Conservation (phyloP, 2,113 vertebrate genomes). For the human region DNA sequence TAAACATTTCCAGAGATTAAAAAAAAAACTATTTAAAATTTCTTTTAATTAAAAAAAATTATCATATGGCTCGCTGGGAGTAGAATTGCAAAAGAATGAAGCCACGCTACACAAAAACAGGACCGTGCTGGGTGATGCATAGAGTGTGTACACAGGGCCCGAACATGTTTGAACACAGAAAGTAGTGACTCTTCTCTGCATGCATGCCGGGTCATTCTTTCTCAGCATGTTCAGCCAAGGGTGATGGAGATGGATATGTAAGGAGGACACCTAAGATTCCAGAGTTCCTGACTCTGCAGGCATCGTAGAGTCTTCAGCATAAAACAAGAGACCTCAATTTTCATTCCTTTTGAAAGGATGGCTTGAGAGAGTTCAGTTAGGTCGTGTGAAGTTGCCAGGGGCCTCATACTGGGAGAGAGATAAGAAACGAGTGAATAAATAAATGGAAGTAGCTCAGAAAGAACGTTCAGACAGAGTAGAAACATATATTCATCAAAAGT, state of each 20-base stretch:
- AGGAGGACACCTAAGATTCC: background rate
- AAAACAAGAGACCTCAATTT: background rate
- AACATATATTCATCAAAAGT: accelerated
- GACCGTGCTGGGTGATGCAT: accelerated
- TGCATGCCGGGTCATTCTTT: background rate
- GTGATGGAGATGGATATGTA: background rate
- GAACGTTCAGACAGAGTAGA: background rate
- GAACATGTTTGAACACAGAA: accelerated
- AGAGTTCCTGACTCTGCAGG: background rate
- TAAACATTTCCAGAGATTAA: background rate
- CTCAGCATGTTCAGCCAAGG: background rate
- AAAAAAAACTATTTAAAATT: background rate
- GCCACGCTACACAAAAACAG: background rate
- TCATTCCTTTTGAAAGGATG: background rate
- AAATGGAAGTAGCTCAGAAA: background rate
- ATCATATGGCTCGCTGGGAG: background rate
- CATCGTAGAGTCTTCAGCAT: background rate
- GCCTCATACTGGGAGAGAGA: background rate
- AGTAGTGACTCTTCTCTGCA: accelerated
- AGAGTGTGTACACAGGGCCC: background rate
- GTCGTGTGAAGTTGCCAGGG: background rate
- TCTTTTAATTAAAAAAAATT: background rate
- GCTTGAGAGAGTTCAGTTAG: background rate
- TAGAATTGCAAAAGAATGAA: background rate
- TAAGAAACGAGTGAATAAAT: background rate